Evolutionary conservation across 1,140 invertebrate genomes (phyloP).

Genomic region (Heliconius himera): DNA sequence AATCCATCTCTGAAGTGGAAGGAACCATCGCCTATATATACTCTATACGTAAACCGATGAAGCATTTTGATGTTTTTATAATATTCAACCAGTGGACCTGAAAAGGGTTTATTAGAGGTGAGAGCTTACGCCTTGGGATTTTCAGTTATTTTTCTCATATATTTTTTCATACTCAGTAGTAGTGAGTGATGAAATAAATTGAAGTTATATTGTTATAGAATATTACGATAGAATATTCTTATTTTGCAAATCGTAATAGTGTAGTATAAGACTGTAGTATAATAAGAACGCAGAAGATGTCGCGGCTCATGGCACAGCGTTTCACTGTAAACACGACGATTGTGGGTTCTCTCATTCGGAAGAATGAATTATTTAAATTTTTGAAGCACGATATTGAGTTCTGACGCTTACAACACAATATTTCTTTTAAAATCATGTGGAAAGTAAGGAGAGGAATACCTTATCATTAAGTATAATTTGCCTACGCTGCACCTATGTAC

Average conservation of each 20-base stretch:
- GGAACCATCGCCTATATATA: not conserved
- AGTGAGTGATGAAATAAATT: not conserved
- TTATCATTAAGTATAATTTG: no score
- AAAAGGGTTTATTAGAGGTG: slow-evolving; percentile 1
- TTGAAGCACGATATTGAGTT: no score
- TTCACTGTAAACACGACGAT: no score
- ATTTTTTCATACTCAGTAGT: not conserved
- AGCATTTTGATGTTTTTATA: not conserved
- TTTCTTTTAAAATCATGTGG: no score
- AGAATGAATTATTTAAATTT: no score
- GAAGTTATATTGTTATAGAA: not conserved
- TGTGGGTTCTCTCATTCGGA: no score
- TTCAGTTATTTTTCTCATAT: not conserved
- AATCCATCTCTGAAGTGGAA: not conserved
- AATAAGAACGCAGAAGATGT: no score
- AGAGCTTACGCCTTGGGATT: not conserved
- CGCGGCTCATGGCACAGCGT: no score
- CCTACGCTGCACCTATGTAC: no score
- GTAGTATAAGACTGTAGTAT: not conserved
- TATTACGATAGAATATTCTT: not conserved
- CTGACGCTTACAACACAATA: no score
- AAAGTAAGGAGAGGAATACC: no score
- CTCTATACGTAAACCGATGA: not conserved
- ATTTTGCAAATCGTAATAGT: not conserved
- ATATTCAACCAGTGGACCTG: slow-evolving; percentile 7